Base-by-base conservation (phyloP, 2,888 invertebrate genomes). In the Apotomis turbidana region DNA sequence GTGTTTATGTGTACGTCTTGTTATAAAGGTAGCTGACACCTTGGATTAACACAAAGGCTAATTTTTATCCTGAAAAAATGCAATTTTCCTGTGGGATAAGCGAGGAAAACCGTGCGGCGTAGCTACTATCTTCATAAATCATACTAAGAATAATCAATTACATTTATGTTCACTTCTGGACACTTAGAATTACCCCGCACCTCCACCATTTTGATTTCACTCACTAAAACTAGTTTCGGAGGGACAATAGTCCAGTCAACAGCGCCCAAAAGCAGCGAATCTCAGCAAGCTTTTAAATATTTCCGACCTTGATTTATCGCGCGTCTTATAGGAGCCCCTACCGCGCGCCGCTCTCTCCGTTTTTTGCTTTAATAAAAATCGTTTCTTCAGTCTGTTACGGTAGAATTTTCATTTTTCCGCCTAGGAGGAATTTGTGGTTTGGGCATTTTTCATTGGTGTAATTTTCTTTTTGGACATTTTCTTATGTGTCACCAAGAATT, bases 251-350 rank as follows among this genome's bases (percentile, higher is more conserved):
- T 67, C 55, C 61, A 46, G 71, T 54, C 54, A 60, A 52, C 73
- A 72, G 75, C 61, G 73, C 27, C 71, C 70, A 68, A 41, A 51
- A 69, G 74, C 70, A 74, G 66, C 61, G 71, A 70, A 68, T 76
- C 77, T 75, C 74, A 71, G 74, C 70, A 66, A 74, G 76, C 76
- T 75, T 76, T 77, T 77, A 77, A 77, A 77, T 76, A 76, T 76
- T 77, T 76, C 76, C 67, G 74, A 64, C 55, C 66, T 67, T 76
- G 77, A 77, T 76, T 77, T 76, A 77, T 77, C 63, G 75, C 58
- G 12, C 59, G 44, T 74, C 68, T 77, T 76, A 77, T 77, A 76
- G 75, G 76, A 75, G 74, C 69, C 68, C 74, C 76, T 70, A 73
- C 70, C 52, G 73, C 54, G 76, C 66, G 51, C 44, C 51, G 60